phyloP scores from a whole-genome alignment of 2,113 vertebrate genomes.

The Capreolus pygargus region DNA sequence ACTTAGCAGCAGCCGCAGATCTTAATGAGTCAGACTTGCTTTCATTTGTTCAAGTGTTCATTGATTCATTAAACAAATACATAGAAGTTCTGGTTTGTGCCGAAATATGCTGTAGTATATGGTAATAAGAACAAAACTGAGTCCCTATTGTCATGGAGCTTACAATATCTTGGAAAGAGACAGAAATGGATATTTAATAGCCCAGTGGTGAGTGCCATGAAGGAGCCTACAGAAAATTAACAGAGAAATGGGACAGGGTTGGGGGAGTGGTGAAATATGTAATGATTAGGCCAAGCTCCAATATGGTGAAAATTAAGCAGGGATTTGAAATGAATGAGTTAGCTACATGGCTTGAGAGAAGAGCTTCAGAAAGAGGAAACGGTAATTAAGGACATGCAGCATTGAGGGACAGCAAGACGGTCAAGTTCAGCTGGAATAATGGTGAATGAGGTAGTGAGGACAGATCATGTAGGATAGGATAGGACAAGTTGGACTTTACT shows the following conservation, averaged over 20 bases:
- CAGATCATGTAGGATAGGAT: background rate
- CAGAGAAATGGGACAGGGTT: background rate
- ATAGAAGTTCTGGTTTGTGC: background rate
- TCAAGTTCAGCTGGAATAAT: background rate
- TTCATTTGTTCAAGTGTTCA: background rate
- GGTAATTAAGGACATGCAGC: background rate
- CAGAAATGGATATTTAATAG: background rate
- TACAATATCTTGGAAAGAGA: background rate
- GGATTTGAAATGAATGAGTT: background rate
- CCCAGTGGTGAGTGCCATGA: background rate
- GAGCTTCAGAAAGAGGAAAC: background rate
- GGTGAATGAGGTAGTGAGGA: background rate
- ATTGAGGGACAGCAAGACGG: background rate
- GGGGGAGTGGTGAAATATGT: background rate
- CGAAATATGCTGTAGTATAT: background rate
- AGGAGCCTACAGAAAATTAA: background rate
- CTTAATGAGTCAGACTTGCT: background rate
- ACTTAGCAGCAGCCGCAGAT: background rate
- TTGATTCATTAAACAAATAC: background rate
- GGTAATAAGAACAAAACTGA: background rate
- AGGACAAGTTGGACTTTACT: background rate
- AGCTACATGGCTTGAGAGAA: background rate
- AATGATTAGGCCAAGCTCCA: background rate
- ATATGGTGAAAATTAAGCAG: background rate
- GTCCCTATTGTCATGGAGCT: background rate